These are phyloP conservation scores for Dasysyrphus tricinctus DNA, from an alignment of 2,888 invertebrate species.

Conservation along the genomic window DNA sequence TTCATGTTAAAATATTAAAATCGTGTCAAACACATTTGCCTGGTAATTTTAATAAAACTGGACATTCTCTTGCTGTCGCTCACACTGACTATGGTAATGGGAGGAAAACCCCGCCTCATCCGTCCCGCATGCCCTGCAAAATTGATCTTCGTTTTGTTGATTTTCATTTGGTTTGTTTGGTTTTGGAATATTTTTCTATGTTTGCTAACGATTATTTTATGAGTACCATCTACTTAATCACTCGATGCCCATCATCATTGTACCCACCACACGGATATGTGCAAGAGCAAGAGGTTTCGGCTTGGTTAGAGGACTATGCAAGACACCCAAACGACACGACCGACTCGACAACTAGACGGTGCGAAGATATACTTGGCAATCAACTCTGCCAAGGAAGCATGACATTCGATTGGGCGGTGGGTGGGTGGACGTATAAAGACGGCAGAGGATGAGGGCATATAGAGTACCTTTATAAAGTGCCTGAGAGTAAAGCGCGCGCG, in stretches of 20 bases:
- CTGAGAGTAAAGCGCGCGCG: conserved; percentile 55
- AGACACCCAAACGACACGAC: conserved; percentile 37
- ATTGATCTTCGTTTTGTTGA: neutral
- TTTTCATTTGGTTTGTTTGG: conserved; percentile 18
- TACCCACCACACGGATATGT: conserved; percentile 59
- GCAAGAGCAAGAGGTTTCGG: conserved; percentile 60
- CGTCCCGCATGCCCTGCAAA: neutral
- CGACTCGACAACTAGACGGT: conserved; percentile 46
- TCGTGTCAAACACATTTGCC: conserved; percentile 72
- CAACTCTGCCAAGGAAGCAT: conserved; percentile 58
- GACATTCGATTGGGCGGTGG: conserved; percentile 65
- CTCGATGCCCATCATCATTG: conserved; percentile 71
- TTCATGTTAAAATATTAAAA: conserved; percentile 71
- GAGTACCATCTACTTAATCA: conserved; percentile 75
- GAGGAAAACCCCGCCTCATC: neutral
- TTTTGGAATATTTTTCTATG: conserved; percentile 52
- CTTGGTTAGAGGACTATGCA: conserved; percentile 13
- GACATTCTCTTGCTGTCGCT: conserved; percentile 35
- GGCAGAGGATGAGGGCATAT: conserved; percentile 32
- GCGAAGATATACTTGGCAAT: conserved; percentile 72
- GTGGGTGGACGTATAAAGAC: conserved; percentile 43
- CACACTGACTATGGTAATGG: neutral
- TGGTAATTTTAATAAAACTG: conserved; percentile 57
- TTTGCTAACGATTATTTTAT: conserved; percentile 74
- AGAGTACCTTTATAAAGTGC: conserved; percentile 34